Conservation (phyloP, 2,888 invertebrate genomes). For the Ceriagrion tenellum region DNA sequence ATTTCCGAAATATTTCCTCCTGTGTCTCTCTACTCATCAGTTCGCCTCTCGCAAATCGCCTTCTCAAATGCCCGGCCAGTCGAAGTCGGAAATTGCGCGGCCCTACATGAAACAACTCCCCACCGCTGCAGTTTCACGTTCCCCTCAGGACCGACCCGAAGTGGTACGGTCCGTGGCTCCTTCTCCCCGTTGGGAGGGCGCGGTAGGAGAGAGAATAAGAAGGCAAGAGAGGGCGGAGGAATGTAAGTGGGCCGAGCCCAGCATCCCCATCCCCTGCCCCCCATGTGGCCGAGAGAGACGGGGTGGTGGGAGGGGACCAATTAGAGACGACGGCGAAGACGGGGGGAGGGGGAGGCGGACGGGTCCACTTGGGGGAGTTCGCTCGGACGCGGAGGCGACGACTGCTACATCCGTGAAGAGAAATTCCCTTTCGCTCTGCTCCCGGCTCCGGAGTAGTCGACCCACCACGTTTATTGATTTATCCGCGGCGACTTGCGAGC, state of each 20-base stretch:
- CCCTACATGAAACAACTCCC: too few species aligned
- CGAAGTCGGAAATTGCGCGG: too few species aligned
- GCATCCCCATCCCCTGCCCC: too few species aligned
- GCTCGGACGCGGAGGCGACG: neutral
- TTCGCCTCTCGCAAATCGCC: too few species aligned
- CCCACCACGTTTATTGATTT: constrained; percentile 13
- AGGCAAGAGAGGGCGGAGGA: too few species aligned
- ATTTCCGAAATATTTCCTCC: too few species aligned
- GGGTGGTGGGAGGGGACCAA: neutral
- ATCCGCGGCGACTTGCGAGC: neutral
- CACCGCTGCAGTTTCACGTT: neutral
- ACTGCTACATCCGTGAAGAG: too few species aligned
- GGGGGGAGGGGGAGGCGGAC: neutral
- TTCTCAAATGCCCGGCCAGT: too few species aligned
- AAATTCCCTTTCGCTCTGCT: neutral
- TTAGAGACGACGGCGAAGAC: neutral
- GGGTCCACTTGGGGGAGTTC: neutral
- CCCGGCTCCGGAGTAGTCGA: neutral
- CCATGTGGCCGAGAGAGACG: too few species aligned
- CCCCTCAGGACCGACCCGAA: neutral
- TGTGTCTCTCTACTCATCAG: too few species aligned
- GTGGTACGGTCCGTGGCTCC: neutral
- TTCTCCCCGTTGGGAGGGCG: neutral
- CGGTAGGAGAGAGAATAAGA: neutral
- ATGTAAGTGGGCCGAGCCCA: neutral